Evolutionary conservation across 2,113 vertebrate species (phyloP).

Genomic region (Ancistrus triradiatus): DNA sequence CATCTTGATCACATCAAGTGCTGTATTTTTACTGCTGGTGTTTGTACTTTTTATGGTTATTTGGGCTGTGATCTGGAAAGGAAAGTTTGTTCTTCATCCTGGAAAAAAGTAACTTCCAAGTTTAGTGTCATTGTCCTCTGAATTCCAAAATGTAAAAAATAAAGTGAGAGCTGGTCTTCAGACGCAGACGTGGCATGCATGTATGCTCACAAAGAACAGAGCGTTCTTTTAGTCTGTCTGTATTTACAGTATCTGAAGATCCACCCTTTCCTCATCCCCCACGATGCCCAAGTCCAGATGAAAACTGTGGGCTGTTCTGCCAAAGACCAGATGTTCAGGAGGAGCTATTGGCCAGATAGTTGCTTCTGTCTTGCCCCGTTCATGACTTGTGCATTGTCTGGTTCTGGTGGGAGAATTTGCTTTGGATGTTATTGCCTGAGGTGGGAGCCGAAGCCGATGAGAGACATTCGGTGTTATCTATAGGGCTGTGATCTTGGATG

Average conservation of each 20-base stretch:
- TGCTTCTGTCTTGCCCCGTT: conserved; percentile 22
- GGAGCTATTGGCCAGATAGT: conserved; percentile 31
- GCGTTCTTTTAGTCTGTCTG: conserved; percentile 36
- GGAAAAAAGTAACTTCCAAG: background rate
- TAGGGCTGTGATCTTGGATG: conserved; percentile 30
- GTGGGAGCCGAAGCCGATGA: background rate
- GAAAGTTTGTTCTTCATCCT: background rate
- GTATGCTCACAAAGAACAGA: conserved; percentile 25
- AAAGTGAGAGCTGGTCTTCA: background rate
- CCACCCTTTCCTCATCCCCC: conserved; percentile 35
- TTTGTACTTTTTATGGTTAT: background rate
- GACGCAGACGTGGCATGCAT: conserved; percentile 29
- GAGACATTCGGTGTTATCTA: conserved; percentile 23
- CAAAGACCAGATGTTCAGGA: conserved; percentile 47
- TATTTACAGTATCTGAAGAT: conserved; percentile 43
- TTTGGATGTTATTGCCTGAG: conserved; percentile 30
- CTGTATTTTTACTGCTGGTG: no score
- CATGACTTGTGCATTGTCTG: no score
- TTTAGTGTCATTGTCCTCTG: background rate
- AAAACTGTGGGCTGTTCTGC: conserved; percentile 38
- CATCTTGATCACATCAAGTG: background rate
- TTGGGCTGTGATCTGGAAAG: background rate
- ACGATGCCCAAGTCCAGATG: conserved; percentile 38
- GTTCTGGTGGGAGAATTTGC: conserved; percentile 22
- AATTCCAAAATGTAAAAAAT: background rate